Evolutionary conservation across 2,113 vertebrate species (phyloP), one percentile per base, ranked within the genome.

Genomic region (Neodon shergylaensis): DNA sequence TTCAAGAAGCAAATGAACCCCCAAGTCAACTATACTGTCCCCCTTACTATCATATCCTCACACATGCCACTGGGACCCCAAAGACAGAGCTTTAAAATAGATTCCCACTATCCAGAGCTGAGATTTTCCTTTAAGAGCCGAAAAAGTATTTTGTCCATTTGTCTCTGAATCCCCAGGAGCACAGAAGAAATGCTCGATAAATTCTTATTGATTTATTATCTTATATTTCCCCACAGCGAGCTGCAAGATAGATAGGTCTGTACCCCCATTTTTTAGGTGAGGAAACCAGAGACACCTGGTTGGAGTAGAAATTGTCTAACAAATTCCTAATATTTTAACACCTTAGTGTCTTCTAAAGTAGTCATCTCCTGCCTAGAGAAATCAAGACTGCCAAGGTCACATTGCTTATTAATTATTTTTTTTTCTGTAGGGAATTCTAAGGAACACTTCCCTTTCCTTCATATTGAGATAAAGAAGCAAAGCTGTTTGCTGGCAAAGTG

Each of bases 121-220:
- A 13, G 54, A 70, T 13, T 78, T 95, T 92, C 39, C 66, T 96
- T 95, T 36, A 95, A 93, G 79, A 92, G 31, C 33, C n/a, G 36
- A 92, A 10, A 81, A 88, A 66, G 2, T 49, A 63, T 68, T 92
- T 82, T 77, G 47, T 54, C 70, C 52, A 72, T 94, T 95, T 95
- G 65, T 92, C 92, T 92, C 92, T 44, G 72, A 96, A 82, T 86
- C 77, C 81, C 90, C 73, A 89, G 66, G 85, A 95, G 94, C 92
- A 94, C 68, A 89, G 72, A 94, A 89, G 68, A 83, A 77, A 89
- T 91, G 61, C 66, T 94, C 24, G 5, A 54, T 92, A 74, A 4
- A 52, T 91, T 79, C 92, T 70, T 68, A 49, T 65, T 91, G 85
- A 92, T 95, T 94, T 95, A 96, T 94, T 47, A 70, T 94, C 61